Conservation (phyloP, 2,888 invertebrate genomes). For the Chaetogeoica ovagalla region DNA sequence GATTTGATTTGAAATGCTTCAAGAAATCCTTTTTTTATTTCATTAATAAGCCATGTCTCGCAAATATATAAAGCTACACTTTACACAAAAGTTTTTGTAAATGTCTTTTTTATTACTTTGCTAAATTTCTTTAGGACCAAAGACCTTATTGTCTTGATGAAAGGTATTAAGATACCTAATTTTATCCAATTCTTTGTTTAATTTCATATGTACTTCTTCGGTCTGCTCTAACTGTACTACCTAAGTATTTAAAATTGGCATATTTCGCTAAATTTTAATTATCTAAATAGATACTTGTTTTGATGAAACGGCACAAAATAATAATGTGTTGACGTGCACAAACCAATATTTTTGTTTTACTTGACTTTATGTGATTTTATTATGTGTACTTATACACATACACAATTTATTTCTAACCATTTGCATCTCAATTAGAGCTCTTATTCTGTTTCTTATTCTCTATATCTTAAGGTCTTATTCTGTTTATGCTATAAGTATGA, state of each 20-base stretch:
- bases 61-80: not conserved
- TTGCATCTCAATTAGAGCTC: not conserved
- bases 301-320: not conserved
- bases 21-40: not conserved
- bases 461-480: not conserved
- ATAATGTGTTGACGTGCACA: not conserved
- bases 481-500: not conserved
- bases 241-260: not conserved
- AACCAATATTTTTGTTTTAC: slow-evolving; percentile 15
- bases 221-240: not conserved
- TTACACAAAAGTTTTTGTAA: not conserved
- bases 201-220: not conserved
- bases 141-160: not conserved
- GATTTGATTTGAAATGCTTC: not conserved
- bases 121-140: not conserved
- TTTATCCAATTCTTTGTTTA: not conserved
- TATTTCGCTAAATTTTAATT: not conserved
- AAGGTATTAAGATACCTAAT: not conserved
- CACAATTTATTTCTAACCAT: no score
- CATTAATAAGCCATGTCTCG: not conserved
- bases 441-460: no score
- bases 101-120: not conserved
- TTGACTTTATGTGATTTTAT: not conserved
- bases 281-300: not conserved
- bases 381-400: no score